Evolutionary conservation across 1,140 invertebrate genomes (phyloP), one percentile per base, ranked within the genome.

Genomic region (Solenopsis fugax): DNA sequence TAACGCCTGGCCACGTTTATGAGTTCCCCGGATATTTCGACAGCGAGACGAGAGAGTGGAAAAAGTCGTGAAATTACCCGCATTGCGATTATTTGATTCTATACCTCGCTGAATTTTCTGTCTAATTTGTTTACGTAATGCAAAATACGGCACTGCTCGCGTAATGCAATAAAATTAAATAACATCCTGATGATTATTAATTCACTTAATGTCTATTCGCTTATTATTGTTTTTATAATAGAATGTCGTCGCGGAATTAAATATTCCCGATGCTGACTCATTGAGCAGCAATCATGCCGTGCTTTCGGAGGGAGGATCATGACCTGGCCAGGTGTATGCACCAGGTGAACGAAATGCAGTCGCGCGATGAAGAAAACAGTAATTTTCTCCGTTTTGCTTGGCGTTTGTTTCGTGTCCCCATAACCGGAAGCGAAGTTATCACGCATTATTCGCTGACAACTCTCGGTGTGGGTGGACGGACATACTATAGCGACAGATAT

Each of bases 361-460:
- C 64, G 69, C 7, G 72, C 72, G 62, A 62, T 21, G 24, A 77
- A 82, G 72, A 78, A 90, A 87, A 29, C 29, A 29, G 29, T 91
- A 77, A 82, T 91, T 91, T 88, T 86, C 77, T 89, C 50, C 60
- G 73, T 65, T 75, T 80, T 37, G 50, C 65, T 78, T 29, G 65
- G 50, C 56, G 50, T 81, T 92, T 87, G 82, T 87, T 86, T 91
- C 82, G 52, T 65, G 80, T 85, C 75, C 69, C 75, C 71, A 73
- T 77, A 75, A 64, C 86, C 89, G 89, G 89, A 91, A 90, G 62
- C 54, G 75, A 75, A 72, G 65, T 91, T 91, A 91, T 91, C 89
- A 72, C 48, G 48, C 80, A 48, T 80, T 76, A 76, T 48, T 88
- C 76, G 86, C 76, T 77, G 69, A 37, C 18, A 90, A 50, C 41